phyloP scores from a whole-genome alignment of 2,888 invertebrate genomes.

The Ennomos fuscantarius region DNA sequence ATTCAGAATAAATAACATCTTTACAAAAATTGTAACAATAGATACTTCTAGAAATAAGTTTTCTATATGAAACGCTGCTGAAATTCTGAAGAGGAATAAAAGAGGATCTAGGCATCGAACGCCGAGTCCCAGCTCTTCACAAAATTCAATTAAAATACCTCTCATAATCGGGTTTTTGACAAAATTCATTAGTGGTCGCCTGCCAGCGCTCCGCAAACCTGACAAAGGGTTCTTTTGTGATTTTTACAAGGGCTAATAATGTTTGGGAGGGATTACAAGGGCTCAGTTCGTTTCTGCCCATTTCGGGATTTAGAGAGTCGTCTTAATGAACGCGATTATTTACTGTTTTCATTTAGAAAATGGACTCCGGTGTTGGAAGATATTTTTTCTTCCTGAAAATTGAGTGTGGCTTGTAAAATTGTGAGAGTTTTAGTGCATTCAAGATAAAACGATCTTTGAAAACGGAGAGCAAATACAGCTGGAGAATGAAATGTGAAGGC shows the following conservation, averaged over 20 bases:
- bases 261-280: constrained; percentile 22
- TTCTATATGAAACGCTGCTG: too few relatives aligned
- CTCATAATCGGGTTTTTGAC: constrained; percentile 19
- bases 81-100: too few relatives aligned
- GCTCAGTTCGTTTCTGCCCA: constrained; percentile 7
- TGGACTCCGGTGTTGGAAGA: constrained; percentile 5
- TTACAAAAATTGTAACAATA: background rate
- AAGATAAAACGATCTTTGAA: too few relatives aligned
- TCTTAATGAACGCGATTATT: constrained; percentile 17
- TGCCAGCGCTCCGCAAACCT: constrained; percentile 4
- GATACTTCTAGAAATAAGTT: too few relatives aligned
- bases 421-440: too few relatives aligned
- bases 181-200: constrained; percentile 16
- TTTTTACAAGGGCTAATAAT: constrained; percentile 25
- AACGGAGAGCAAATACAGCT: too few relatives aligned
- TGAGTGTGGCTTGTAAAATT: background rate
- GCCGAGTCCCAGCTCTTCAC: constrained; percentile 3
- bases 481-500: too few relatives aligned
- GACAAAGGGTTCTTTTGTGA: constrained; percentile 20
- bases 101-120: background rate
- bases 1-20: background rate
- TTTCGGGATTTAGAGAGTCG: constrained; percentile 4
- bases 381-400: background rate
- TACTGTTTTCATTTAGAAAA: constrained; percentile 16
- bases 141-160: constrained; percentile 25